phyloP scores from a whole-genome alignment of 2,113 vertebrate species.

The Poeciliopsis prolifica region DNA sequence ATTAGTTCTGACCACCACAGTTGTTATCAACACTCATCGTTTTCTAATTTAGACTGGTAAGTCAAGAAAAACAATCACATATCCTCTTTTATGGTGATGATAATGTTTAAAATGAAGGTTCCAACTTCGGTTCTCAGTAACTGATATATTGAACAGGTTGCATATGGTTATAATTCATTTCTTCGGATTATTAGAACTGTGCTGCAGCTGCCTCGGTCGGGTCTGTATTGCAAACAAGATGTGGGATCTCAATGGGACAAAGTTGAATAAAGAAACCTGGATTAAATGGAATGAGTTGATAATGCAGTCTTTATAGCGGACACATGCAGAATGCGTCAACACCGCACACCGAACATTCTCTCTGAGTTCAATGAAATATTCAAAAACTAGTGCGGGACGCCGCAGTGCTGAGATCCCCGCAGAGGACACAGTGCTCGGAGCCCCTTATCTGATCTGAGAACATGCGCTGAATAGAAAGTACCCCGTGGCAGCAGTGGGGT shows the following conservation, averaged over 20 bases:
- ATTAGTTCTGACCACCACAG: too few species aligned
- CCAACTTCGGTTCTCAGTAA: too few species aligned
- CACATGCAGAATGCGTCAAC: constrained; percentile 36
- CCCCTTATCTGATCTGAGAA: constrained; percentile 43
- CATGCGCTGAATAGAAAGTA: constrained; percentile 62
- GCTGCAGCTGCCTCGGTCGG: not conserved
- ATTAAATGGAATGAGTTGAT: constrained; percentile 1
- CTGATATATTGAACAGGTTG: too few species aligned
- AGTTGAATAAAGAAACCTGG: not conserved
- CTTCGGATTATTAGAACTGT: too few species aligned
- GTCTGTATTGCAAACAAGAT: not conserved
- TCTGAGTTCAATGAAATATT: constrained; percentile 33
- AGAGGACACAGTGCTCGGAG: constrained; percentile 51
- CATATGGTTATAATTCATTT: too few species aligned
- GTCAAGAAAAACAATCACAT: too few species aligned
- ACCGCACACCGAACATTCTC: not conserved
- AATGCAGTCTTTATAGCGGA: constrained; percentile 35
- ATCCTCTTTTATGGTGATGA: too few species aligned
- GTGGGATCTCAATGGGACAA: not conserved
- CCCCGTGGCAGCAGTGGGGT: constrained; percentile 24
- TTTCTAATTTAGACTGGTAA: too few species aligned
- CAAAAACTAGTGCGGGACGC: constrained; percentile 52
- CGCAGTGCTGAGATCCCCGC: constrained; percentile 60
- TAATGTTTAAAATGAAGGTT: too few species aligned
- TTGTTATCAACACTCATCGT: too few species aligned